Conservation (phyloP, 2,113 vertebrate species). For the Ancistrus triradiatus region DNA sequence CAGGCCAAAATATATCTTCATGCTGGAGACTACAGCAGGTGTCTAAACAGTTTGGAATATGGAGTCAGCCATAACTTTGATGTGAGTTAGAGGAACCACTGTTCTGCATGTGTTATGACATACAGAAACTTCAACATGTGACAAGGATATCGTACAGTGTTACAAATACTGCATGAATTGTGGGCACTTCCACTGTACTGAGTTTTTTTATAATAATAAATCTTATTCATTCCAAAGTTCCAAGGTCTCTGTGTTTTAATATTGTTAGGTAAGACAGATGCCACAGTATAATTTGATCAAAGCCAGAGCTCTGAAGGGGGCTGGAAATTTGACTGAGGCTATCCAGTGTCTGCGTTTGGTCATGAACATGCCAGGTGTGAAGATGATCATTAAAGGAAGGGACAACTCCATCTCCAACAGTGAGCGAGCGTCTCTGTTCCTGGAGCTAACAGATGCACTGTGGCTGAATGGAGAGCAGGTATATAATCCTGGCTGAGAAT, state of each 20-base stretch:
- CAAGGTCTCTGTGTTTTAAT: too few species aligned
- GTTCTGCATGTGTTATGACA: neutral
- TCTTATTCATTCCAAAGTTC: too few species aligned
- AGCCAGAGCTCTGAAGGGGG: constrained; percentile 61
- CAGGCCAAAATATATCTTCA: constrained; percentile 66
- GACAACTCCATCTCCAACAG: constrained; percentile 29
- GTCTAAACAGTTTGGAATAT: constrained; percentile 64
- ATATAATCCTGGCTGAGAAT: too few species aligned
- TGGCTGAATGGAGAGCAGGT: constrained; percentile 72
- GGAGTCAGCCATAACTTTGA: constrained; percentile 73
- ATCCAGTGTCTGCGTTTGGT: constrained; percentile 64
- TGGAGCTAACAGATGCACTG: constrained; percentile 66
- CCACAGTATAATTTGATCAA: constrained; percentile 70
- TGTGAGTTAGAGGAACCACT: constrained; percentile 47
- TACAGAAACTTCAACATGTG: too few species aligned
- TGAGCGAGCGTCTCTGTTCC: constrained; percentile 62
- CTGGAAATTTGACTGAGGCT: constrained; percentile 60
- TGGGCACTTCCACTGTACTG: too few species aligned
- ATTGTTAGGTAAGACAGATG: constrained; percentile 64
- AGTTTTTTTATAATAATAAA: too few species aligned
- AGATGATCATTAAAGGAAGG: constrained; percentile 21
- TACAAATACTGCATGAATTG: too few species aligned
- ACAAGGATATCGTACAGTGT: too few species aligned
- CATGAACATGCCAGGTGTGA: constrained; percentile 54
- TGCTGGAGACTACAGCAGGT: constrained; percentile 61